Evolutionary conservation across 2,113 vertebrate species (phyloP).

Genomic region (Erpornis zantholeuca): DNA sequence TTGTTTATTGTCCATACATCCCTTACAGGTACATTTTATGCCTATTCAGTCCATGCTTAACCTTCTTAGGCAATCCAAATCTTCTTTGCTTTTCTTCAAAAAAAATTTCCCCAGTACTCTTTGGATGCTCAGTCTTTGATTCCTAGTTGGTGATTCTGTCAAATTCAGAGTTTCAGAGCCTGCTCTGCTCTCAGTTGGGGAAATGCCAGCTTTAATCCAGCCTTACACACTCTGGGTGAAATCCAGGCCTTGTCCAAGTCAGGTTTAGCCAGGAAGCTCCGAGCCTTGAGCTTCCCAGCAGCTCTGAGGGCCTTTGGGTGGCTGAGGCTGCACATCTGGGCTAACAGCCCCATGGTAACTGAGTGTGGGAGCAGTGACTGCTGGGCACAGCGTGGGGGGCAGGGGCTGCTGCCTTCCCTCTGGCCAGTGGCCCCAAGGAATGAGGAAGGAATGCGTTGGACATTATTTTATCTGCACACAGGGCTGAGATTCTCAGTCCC

Average conservation of each 20-base stretch:
- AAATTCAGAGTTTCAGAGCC: neutral
- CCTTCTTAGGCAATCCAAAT: neutral
- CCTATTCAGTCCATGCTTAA: neutral
- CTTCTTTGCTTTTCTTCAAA: neutral
- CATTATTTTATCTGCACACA: fast-evolving
- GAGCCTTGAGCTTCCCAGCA: neutral
- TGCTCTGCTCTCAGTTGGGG: neutral
- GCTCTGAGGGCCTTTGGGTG: neutral
- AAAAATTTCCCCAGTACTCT: neutral
- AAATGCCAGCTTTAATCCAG: neutral
- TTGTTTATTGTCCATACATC: neutral
- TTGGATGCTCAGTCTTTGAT: neutral
- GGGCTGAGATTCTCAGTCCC: neutral
- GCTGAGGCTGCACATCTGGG: neutral
- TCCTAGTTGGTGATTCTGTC: neutral
- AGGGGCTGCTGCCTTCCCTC: neutral
- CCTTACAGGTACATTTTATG: neutral
- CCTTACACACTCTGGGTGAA: neutral
- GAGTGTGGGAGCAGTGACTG: neutral
- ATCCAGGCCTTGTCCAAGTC: neutral
- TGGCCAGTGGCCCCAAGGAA: neutral
- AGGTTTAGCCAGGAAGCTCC: neutral
- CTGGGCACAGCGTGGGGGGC: neutral
- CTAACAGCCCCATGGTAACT: fast-evolving
- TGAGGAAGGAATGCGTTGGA: neutral